Percentiles rank a stretch among this genome's conserved stretches.
These are phyloP conservation scores for Threskiornis aethiopicus DNA, from an alignment of 2,797 vertebrate genomes.

Conservation along the genomic window DNA sequence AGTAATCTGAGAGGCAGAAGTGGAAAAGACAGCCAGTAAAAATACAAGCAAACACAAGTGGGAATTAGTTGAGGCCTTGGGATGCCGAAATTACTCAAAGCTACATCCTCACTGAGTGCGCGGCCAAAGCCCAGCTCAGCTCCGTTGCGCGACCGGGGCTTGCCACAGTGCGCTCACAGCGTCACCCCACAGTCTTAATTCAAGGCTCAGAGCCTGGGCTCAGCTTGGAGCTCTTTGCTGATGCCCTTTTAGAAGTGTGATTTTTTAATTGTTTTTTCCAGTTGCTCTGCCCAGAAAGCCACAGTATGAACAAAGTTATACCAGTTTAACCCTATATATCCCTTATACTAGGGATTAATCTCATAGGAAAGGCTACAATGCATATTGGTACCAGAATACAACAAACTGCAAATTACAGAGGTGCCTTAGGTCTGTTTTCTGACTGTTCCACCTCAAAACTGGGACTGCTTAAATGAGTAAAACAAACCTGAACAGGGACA, in stretches of 20 bases:
- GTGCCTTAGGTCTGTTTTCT: not conserved
- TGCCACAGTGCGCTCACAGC: not conserved
- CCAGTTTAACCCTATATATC: not conserved
- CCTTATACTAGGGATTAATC: not conserved
- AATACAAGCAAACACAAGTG: slow-evolving; percentile 30
- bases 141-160: fast-evolving
- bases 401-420: not conserved
- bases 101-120: not conserved
- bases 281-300: not conserved
- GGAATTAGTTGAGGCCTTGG: slow-evolving; percentile 12
- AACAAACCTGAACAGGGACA: not conserved
- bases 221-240: not conserved
- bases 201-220: not conserved
- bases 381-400: not conserved
- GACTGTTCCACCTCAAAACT: not conserved
- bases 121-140: not conserved
- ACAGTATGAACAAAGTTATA: not conserved
- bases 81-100: not conserved
- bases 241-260: not conserved
- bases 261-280: not conserved
- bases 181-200: not conserved
- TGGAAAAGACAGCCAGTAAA: slow-evolving; percentile 51
- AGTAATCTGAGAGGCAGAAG: slow-evolving; percentile 60
- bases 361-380: not conserved
- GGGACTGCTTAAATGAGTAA: not conserved